Evolutionary conservation across 2,113 vertebrate genomes (phyloP).

Genomic region (Phalacrocorax aristotelis): DNA sequence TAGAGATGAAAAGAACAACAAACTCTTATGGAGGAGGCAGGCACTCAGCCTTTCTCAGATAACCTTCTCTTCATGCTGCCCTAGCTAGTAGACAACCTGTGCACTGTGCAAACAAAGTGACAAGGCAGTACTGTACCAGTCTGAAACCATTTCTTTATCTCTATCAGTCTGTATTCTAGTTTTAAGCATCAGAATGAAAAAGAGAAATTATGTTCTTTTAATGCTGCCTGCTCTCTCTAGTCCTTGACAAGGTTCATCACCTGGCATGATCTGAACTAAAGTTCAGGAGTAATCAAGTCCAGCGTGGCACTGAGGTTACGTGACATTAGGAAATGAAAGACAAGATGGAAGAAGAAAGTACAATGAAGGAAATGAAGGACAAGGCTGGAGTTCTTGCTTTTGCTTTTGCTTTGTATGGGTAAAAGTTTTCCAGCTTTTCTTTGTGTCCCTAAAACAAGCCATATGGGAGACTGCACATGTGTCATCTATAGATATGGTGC

Average conservation of each 20-base stretch:
- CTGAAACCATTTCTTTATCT: neutral
- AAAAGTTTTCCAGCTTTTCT: neutral
- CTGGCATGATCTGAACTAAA: neutral
- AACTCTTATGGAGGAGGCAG: neutral
- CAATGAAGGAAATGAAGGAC: neutral
- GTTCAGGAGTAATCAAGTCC: neutral
- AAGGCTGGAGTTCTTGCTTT: neutral
- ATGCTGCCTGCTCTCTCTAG: neutral
- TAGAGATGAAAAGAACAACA: neutral
- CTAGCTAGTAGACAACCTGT: neutral
- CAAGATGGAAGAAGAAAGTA: neutral
- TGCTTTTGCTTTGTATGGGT: neutral
- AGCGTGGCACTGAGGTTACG: neutral
- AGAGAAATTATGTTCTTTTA: neutral
- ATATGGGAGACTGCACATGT: neutral
- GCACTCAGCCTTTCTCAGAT: neutral
- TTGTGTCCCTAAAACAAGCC: neutral
- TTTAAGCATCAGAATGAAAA: neutral
- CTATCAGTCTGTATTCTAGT: neutral
- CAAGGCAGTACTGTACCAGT: neutral
- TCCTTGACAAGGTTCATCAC: neutral
- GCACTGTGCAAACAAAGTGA: neutral
- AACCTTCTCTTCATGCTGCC: neutral
- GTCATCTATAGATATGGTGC: neutral
- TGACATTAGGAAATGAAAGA: neutral